Conservation (phyloP, 2,888 invertebrate genomes). For the Sturmia bella region DNA sequence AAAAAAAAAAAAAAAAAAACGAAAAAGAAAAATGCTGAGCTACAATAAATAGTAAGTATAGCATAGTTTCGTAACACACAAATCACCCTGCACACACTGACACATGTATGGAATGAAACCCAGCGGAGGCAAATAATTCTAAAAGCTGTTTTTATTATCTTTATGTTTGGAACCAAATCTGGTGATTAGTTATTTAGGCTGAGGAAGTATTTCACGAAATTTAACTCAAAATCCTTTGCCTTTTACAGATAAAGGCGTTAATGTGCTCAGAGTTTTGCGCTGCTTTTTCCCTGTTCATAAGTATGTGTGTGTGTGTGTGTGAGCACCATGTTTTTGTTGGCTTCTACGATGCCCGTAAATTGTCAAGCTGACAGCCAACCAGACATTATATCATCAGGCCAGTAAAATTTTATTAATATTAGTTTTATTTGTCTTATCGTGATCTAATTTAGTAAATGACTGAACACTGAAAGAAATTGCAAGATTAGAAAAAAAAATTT, state of each 20-base stretch:
- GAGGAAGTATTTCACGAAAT: conserved; percentile 19
- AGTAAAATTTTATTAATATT: conserved; percentile 34
- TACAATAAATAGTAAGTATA: conserved; percentile 71
- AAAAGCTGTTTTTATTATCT: conserved; percentile 11
- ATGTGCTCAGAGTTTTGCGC: conserved; percentile 11
- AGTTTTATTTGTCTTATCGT: conserved; percentile 37
- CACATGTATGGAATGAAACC: not conserved
- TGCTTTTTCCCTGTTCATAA: not conserved
- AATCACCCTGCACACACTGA: not conserved
- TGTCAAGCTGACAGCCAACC: conserved; percentile 78
- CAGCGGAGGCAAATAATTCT: conserved; percentile 19
- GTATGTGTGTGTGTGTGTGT: not conserved
- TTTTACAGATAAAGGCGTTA: conserved; percentile 47
- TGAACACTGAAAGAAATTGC: conserved; percentile 32
- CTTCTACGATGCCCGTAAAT: conserved; percentile 75
- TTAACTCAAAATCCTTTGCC: conserved; percentile 29
- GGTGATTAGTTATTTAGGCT: conserved; percentile 9
- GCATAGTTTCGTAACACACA: too few relatives aligned
- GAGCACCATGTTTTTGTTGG: conserved; percentile 48
- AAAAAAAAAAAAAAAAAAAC: conserved; percentile 16
- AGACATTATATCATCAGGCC: conserved; percentile 69
- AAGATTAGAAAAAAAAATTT: not conserved
- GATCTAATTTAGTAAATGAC: conserved; percentile 27
- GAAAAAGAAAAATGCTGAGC: conserved; percentile 65
- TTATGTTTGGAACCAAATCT: not conserved